Evolutionary conservation across 2,797 vertebrate species (phyloP).

Genomic region (Delichon dasypus): DNA sequence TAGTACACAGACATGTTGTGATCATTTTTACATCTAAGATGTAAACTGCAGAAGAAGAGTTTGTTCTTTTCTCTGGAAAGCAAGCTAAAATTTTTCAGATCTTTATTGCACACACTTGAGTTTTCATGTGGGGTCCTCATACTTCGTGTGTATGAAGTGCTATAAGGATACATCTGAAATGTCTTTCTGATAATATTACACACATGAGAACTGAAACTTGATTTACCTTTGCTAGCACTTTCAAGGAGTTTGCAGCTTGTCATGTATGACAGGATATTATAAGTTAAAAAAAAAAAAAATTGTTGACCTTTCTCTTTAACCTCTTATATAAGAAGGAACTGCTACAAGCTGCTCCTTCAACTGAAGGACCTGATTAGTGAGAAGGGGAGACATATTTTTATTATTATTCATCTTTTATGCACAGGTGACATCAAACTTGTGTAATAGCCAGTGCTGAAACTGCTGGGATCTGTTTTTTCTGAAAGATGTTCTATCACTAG

Average conservation of each 20-base stretch:
- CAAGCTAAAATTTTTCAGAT: not conserved
- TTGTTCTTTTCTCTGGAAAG: not conserved
- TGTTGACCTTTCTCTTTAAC: rapidly evolving
- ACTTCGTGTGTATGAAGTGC: not conserved
- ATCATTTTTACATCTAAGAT: not conserved
- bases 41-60: not conserved
- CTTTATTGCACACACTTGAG: not conserved
- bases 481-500: not conserved
- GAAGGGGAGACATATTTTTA: not conserved
- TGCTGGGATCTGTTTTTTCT: not conserved
- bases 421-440: not conserved
- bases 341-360: not conserved
- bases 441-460: not conserved
- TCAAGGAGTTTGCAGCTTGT: not conserved
- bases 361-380: not conserved
- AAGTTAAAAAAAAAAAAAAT: not conserved
- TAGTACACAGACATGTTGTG: not conserved
- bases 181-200: not conserved
- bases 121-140: not conserved
- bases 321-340: not conserved
- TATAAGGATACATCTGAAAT: not conserved
- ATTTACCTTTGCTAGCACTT: not conserved
- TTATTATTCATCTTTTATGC: not conserved
- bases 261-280: not conserved
- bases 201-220: not conserved